Evolutionary conservation across 2,888 invertebrate genomes (phyloP), one percentile per base, ranked within the genome.

Genomic region (Elmis aenea): DNA sequence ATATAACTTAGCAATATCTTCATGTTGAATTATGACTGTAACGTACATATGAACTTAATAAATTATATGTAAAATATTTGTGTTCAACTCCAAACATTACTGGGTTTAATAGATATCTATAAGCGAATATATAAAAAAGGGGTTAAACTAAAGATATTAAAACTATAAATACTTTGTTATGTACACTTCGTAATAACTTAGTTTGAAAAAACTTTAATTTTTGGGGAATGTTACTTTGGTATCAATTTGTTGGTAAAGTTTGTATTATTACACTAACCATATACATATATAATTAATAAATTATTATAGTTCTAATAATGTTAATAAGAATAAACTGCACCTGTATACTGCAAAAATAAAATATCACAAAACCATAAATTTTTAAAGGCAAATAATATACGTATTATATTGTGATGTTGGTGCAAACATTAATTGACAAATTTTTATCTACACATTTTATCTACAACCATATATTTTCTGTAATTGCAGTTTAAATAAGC

Each of bases 191-290:
- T 47, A 50, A 61, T 62, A 61, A 58, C 56, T 58, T 59, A 56
- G 51, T 53, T 61, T 58, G 57, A 59, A 58, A 63, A 61, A 61
- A 56, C 29, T 36, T 39, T 30, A 59, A 61, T 66, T 64, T 68
- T 67, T 76, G 74, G 77, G 79, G 79, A 80, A 79, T 80, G 79
- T 79, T 78, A 78, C 79, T 80, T 80, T 80, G 79, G 79, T 77
- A 79, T 79, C 65, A 67, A 62, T 64, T 66, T 62, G 64, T 64
- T 67, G 64, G 64, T 66, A 66, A 64, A 18, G 42, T 42, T 38
- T 32, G 34, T 34, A 40, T 8, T 18, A 18, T 18, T n/a, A n/a
- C n/a, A n/a, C n/a, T n/a, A n/a, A n/a, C n/a, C n/a, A n/a, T n/a
- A n/a, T n/a, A n/a, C n/a, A n/a, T n/a, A n/a, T 37, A 30, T 41